Conservation (phyloP, 2,888 invertebrate species). For the Meliscaeva auricollis region DNA sequence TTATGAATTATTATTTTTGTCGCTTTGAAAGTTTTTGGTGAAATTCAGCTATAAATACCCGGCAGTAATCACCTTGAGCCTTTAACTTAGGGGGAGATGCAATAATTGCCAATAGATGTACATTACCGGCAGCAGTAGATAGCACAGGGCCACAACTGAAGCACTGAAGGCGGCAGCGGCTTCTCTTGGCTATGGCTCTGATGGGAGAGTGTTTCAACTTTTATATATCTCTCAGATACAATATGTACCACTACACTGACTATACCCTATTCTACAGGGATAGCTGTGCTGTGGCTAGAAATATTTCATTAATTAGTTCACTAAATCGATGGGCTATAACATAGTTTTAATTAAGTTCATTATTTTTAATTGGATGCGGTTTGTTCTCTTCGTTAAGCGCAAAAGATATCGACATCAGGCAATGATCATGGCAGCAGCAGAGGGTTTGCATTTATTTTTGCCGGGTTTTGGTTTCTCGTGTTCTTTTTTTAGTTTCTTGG, state of each 20-base stretch:
- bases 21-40: neutral
- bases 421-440: slow-evolving; percentile 64
- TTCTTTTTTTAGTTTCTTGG: slow-evolving; percentile 53
- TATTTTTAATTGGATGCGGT: slow-evolving; percentile 80
- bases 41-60: slow-evolving; percentile 30
- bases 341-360: slow-evolving; percentile 79
- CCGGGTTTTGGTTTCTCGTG: slow-evolving; percentile 34
- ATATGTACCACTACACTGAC: neutral
- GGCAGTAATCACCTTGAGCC: slow-evolving; percentile 59
- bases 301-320: slow-evolving; percentile 79
- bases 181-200: neutral
- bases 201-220: slow-evolving; percentile 33
- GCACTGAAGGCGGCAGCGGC: neutral
- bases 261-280: slow-evolving; percentile 25
- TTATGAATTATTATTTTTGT: too few relatives aligned
- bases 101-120: slow-evolving; percentile 71
- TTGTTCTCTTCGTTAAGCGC: slow-evolving; percentile 78
- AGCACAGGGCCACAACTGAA: slow-evolving; percentile 12
- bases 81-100: slow-evolving; percentile 57
- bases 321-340: slow-evolving; percentile 79
- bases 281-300: slow-evolving; percentile 77
- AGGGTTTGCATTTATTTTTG: slow-evolving; percentile 65
- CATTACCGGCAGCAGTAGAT: slow-evolving; percentile 33
- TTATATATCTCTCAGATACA: slow-evolving; percentile 21
- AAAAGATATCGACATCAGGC: slow-evolving; percentile 72